A percentile compares a stretch with the other conserved stretches of the same genome.
Evolutionary conservation across 1,140 invertebrate genomes (phyloP).

Genomic region (Drosophila kurseongensis): DNA sequence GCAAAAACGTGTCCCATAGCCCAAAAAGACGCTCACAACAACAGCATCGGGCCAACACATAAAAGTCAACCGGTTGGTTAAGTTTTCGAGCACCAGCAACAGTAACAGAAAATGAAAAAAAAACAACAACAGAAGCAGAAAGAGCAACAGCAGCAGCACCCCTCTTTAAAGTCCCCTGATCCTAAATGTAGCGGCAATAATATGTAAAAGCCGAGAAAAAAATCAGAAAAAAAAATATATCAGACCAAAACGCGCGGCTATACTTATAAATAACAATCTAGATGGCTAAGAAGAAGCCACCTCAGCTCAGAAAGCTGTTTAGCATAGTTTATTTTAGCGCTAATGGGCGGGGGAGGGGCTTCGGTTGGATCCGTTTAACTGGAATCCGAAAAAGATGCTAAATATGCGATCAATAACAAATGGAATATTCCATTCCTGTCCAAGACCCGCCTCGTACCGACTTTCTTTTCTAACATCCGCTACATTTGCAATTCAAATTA

Average conservation of each 20-base stretch:
- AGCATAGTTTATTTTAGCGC: conserved; percentile 65
- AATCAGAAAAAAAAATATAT: conserved; percentile 34
- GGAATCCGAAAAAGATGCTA: conserved; percentile 37
- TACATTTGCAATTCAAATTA: conserved; percentile 20
- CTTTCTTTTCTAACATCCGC: conserved; percentile 45
- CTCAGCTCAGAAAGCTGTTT: conserved; percentile 55
- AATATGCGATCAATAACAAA: conserved; percentile 53
- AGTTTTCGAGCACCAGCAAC: conserved; percentile 53
- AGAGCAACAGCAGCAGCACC: conserved; percentile 1
- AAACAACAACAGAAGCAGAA: conserved; percentile 4
- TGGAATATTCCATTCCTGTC: conserved; percentile 45
- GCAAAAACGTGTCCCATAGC: conserved; percentile 47
- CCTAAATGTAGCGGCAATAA: conserved; percentile 39
- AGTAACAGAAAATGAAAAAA: conserved; percentile 22
- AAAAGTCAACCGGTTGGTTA: conserved; percentile 80
- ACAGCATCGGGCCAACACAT: conserved; percentile 66
- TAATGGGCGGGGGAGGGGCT: conserved; percentile 24
- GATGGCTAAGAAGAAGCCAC: conserved; percentile 34
- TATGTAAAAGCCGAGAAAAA: conserved; percentile 66
- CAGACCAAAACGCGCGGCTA: conserved; percentile 23
- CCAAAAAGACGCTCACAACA: conserved; percentile 51
- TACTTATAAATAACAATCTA: conserved; percentile 68
- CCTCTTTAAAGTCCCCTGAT: neutral
- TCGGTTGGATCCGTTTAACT: conserved; percentile 41
- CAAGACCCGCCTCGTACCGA: conserved; percentile 9